Percentiles rank a stretch among this genome's conserved stretches.
Evolutionary conservation across 1,140 invertebrate species (phyloP).

Genomic region (Augochlora pura): DNA sequence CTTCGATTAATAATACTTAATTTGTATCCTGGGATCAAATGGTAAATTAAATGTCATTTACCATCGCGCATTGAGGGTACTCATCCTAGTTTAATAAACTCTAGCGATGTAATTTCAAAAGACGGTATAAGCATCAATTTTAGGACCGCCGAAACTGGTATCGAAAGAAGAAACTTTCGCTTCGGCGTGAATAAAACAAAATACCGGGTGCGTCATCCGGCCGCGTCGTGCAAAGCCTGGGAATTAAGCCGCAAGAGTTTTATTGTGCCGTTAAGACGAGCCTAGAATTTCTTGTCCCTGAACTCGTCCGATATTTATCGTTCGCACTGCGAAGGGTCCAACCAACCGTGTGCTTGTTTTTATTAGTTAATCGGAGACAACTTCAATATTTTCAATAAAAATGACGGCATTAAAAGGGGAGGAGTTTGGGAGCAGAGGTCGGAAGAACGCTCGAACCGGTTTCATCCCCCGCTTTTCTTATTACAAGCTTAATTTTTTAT

Average conservation of each 20-base stretch:
- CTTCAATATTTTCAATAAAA: constrained; percentile 72
- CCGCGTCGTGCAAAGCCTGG: constrained; percentile 39
- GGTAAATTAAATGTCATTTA: no score
- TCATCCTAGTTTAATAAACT: no score
- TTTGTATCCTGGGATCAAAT: no score
- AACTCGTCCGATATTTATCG: constrained; percentile 45
- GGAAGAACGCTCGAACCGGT: constrained; percentile 30
- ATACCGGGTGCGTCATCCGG: constrained; percentile 51
- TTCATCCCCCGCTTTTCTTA: constrained; percentile 51
- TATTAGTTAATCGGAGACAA: constrained; percentile 58
- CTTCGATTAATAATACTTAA: no score
- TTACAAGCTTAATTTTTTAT: constrained; percentile 68
- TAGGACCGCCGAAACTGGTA: background rate
- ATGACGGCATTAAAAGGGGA: constrained; percentile 62
- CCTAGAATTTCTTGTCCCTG: constrained; percentile 47
- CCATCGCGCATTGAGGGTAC: no score
- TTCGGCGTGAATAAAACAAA: constrained; percentile 46
- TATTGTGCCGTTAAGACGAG: constrained; percentile 61
- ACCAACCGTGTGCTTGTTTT: constrained; percentile 30
- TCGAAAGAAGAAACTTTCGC: background rate
- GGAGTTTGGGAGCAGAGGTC: constrained; percentile 16
- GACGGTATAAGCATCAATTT: background rate
- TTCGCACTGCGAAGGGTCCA: constrained; percentile 27
- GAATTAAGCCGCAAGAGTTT: constrained; percentile 63
- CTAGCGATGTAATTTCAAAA: no score